Base-by-base conservation (phyloP, 2,797 vertebrate species). In the Pampus argenteus region DNA sequence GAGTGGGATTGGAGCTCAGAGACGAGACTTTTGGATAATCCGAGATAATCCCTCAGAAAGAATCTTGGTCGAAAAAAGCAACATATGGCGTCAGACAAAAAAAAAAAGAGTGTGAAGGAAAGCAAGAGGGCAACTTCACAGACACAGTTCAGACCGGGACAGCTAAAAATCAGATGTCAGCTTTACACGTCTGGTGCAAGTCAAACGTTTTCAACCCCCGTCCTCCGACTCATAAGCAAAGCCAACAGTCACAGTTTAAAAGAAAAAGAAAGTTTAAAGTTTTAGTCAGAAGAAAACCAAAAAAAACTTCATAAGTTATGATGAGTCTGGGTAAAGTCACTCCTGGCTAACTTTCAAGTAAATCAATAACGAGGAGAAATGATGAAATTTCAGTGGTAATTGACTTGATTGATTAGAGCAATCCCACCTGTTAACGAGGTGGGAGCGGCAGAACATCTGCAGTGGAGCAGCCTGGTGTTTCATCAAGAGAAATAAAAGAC, bases 11-110 rank as follows among this genome's bases (percentile, higher is more conserved):
- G 81, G 14, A 86, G 60, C 74, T 82, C 5, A 44, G 79, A 78
- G 82, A 81, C 48, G 17, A 84, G 81, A 82, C 63, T 87, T 87
- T 84, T 48, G 80, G 85, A 86, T 91, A 87, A 91, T 89, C 91
- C 86, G 9, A 88, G 89, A 90, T 92, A 89, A 93, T 92, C 92
- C 89, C 56, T 58, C 2, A 2, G 48, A 69, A 62, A 47, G 71
- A 87, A 87, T 89, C 83, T 78, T 36, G 56, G 86, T 82, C 68
- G n/a, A 81, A 79, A 82, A 82, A 86, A 70, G 70, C 78, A 78
- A 74, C 88, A 85, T 86, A 82, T 86, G 86, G 83, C 40, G 11
- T 86, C 72, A 82, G 76, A 78, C 74, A 72, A 65, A 81, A 85
- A 81, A 78, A 78, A n/a, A n/a, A n/a, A n/a, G n/a, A n/a, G n/a